phyloP scores from a whole-genome alignment of 2,113 vertebrate genomes.

The Rhea americana region DNA sequence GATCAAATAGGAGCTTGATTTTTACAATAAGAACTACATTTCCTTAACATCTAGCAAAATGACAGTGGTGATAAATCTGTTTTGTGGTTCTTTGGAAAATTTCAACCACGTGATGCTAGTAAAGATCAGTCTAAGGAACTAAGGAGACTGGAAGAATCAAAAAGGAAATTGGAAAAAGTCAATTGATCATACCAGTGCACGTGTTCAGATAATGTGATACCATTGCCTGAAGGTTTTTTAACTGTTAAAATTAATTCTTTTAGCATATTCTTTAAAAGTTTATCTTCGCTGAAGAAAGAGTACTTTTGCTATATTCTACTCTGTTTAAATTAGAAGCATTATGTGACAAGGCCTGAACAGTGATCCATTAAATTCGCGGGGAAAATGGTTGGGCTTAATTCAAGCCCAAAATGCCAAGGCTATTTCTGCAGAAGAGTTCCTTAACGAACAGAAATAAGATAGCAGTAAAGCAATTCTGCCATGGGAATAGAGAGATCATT shows the following conservation, averaged over 20 bases:
- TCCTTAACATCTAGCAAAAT: neutral
- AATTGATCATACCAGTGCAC: rapidly evolving
- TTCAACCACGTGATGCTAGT: neutral
- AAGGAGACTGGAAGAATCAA: neutral
- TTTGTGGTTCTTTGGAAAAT: neutral
- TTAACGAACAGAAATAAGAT: neutral
- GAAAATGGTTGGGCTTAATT: neutral
- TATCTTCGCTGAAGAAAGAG: neutral
- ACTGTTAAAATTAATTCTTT: neutral
- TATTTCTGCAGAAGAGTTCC: neutral
- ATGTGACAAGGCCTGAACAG: neutral
- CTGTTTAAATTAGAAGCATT: neutral
- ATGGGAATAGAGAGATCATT: neutral
- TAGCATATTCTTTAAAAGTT: neutral
- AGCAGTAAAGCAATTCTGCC: neutral
- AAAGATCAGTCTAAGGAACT: neutral
- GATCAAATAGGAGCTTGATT: neutral
- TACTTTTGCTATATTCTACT: neutral
- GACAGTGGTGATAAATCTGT: neutral
- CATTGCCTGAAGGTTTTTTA: neutral
- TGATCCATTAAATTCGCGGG: neutral
- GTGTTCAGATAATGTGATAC: neutral
- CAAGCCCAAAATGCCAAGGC: neutral
- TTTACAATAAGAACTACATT: neutral
- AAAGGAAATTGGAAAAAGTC: neutral